Conservation (phyloP, 2,113 vertebrate genomes). For the Tenebrosternarchus preto region DNA sequence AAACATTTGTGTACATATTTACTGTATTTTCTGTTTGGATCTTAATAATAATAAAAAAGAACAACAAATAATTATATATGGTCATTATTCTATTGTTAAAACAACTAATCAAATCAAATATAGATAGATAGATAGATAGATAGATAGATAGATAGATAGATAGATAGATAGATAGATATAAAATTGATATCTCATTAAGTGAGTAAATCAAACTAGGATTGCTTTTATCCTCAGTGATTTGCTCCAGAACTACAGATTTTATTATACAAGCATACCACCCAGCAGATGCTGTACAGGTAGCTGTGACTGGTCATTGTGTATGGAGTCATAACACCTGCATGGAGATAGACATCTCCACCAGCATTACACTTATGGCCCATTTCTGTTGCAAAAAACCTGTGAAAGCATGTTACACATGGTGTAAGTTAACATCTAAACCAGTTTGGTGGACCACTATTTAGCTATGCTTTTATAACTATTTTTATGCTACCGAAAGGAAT, state of each 20-base stretch:
- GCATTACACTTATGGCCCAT: conserved; percentile 69
- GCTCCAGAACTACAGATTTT: background rate
- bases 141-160: no score
- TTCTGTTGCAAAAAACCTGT: conserved; percentile 70
- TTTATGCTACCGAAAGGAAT: conserved; percentile 34
- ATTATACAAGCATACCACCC: conserved; percentile 21
- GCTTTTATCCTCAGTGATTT: no score
- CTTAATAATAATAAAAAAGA: no score
- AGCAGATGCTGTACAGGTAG: conserved; percentile 36
- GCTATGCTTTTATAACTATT: background rate
- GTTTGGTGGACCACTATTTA: background rate
- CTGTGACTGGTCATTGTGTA: conserved; percentile 58
- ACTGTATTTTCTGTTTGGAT: no score
- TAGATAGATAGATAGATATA: no score
- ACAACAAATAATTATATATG: no score
- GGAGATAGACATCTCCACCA: conserved; percentile 74
- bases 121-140: no score
- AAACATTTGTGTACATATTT: no score
- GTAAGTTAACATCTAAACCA: conserved; percentile 14
- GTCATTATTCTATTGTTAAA: no score
- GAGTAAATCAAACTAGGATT: no score
- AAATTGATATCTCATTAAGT: no score
- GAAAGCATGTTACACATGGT: conserved; percentile 24
- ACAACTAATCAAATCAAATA: no score
- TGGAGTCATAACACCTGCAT: conserved; percentile 76